These are phyloP conservation scores for Keiferia lycopersicella DNA, from an alignment of 2,888 invertebrate genomes.

Conservation along the genomic window DNA sequence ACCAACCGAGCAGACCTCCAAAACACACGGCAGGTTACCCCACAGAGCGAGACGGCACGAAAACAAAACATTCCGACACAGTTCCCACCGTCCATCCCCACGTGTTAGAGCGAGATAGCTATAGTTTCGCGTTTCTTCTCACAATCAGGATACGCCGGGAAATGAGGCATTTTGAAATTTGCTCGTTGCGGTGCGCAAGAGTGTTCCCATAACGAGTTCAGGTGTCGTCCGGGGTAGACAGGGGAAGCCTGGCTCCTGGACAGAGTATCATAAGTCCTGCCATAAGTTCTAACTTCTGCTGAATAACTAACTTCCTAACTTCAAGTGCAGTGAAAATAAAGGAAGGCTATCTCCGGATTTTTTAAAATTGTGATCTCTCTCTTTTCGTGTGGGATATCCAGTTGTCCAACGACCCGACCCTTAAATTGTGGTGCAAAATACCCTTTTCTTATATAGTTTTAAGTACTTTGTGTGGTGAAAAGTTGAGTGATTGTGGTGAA, in stretches of 20 bases:
- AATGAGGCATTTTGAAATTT: constrained; percentile 66
- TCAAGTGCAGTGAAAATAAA: too few species aligned
- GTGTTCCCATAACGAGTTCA: constrained; percentile 39
- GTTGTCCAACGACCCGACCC: too few species aligned
- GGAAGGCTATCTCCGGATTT: too few species aligned
- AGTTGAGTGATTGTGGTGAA: constrained; percentile 33
- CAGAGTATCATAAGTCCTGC: neutral
- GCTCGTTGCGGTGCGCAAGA: constrained; percentile 53
- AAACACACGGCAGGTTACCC: constrained; percentile 58
- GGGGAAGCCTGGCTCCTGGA: constrained; percentile 33
- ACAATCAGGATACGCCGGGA: constrained; percentile 61
- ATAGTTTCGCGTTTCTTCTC: constrained; percentile 43
- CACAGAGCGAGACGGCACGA: constrained; percentile 68
- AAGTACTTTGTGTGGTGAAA: constrained; percentile 21
- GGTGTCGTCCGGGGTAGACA: constrained; percentile 43
- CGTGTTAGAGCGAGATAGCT: constrained; percentile 50
- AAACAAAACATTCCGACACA: constrained; percentile 80
- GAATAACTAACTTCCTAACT: too few species aligned
- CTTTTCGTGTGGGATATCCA: too few species aligned
- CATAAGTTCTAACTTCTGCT: too few species aligned
- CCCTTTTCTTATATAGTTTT: neutral
- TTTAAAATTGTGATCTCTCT: too few species aligned
- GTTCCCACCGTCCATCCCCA: constrained; percentile 62
- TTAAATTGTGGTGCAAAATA: neutral
- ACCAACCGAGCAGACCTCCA: constrained; percentile 41